Evolutionary conservation across 37 sponge, comb jelly and placozoan species (phyloP).

Genomic region (Halichondria panicea): DNA sequence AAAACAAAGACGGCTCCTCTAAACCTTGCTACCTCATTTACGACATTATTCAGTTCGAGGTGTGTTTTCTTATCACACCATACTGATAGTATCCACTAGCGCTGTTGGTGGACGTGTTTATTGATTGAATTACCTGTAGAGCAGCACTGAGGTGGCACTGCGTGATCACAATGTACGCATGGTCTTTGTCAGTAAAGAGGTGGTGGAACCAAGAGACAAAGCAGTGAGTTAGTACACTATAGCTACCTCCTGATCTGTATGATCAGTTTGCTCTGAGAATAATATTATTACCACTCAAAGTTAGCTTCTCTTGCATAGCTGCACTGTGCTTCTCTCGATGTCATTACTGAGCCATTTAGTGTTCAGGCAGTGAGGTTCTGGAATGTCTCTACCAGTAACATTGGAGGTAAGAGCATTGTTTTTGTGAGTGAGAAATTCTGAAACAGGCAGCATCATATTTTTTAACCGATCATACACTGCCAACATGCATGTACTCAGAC

Average conservation of each 20-base stretch:
- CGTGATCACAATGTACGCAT: slow-evolving; percentile 69
- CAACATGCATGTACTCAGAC: too few relatives aligned
- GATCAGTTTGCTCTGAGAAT: too few relatives aligned
- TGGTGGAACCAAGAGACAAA: slow-evolving; percentile 81
- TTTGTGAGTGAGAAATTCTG: too few relatives aligned
- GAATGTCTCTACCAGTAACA: slow-evolving; percentile 61
- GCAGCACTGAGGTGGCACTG: slow-evolving; percentile 50
- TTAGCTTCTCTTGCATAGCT: too few relatives aligned
- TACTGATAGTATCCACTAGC: too few relatives aligned
- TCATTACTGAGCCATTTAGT: slow-evolving; percentile 94
- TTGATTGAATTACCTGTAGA: slow-evolving; percentile 18
- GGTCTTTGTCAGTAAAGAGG: slow-evolving; percentile 64
- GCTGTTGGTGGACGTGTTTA: too few relatives aligned
- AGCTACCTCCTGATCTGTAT: too few relatives aligned
- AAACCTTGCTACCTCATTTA: slow-evolving; percentile 88
- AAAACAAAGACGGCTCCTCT: slow-evolving; percentile 35
- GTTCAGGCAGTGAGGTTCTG: slow-evolving; percentile 80
- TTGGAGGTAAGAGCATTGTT: too few relatives aligned
- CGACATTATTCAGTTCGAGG: slow-evolving; percentile 89
- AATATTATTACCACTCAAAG: too few relatives aligned
- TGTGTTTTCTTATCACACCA: slow-evolving; percentile 8
- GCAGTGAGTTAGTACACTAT: slow-evolving; percentile 74
- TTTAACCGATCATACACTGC: too few relatives aligned
- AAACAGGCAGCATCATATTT: too few relatives aligned
- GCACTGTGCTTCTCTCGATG: too few relatives aligned